Evolutionary conservation across 2,888 invertebrate genomes (phyloP).

Genomic region (Caenorhabditis wallacei): DNA sequence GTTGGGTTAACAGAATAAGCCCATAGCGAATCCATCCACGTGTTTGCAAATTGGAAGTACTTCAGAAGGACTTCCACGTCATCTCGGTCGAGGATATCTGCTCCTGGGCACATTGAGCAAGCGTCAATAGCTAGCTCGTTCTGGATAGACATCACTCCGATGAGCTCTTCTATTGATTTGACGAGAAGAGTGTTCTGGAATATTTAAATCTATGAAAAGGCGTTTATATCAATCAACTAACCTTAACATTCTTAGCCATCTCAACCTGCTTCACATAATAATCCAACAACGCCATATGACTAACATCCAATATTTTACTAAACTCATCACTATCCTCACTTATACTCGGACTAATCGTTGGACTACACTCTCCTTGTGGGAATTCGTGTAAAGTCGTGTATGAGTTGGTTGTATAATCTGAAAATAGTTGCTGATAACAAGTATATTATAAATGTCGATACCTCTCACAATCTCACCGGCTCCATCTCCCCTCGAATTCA

Average conservation of each 20-base stretch:
- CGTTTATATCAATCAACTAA: too few relatives aligned
- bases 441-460: background rate
- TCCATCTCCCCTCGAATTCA: background rate
- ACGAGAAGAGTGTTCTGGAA: constrained; percentile 19
- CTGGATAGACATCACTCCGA: background rate
- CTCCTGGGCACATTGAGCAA: constrained; percentile 32
- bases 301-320: constrained; percentile 31
- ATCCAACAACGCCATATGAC: constrained; percentile 1
- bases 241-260: background rate
- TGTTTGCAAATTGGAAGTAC: constrained; percentile 24
- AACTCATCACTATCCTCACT: constrained; percentile 19
- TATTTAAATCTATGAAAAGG: background rate
- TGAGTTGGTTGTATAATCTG: constrained; percentile 36
- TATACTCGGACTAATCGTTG: background rate
- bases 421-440: background rate
- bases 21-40: constrained; percentile 22
- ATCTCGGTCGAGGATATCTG: constrained; percentile 19
- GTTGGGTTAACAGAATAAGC: background rate
- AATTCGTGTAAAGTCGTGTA: constrained; percentile 33
- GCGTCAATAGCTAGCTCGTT: constrained; percentile 11
- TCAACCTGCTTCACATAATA: constrained; percentile 39
- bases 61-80: constrained; percentile 16
- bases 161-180: background rate
- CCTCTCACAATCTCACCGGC: constrained; percentile 5
- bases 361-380: background rate